Evolutionary conservation across 2,113 vertebrate species (phyloP).

Genomic region (Emberiza fucata): DNA sequence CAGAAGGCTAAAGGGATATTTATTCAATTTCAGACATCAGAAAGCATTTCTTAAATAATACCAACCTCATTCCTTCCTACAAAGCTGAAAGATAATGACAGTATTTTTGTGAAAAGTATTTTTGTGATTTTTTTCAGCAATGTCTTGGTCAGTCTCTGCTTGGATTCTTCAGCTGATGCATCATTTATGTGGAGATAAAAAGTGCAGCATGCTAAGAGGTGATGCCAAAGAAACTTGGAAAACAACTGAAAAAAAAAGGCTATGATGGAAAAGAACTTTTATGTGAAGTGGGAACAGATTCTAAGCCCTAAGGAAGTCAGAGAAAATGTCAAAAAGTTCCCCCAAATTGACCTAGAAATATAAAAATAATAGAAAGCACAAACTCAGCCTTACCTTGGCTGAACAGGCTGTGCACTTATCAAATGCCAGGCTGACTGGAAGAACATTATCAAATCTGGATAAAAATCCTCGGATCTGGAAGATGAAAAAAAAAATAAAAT

Average conservation of each 20-base stretch:
- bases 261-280: neutral
- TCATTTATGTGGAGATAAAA: neutral
- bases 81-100: neutral
- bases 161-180: neutral
- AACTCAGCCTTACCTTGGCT: constrained; percentile 79
- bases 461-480: constrained; percentile 95
- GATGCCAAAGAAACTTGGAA: neutral
- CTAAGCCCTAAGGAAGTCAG: neutral
- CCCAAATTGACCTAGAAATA: neutral
- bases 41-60: neutral
- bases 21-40: neutral
- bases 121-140: neutral
- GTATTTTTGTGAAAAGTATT: neutral
- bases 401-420: constrained; percentile 99
- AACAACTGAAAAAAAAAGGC: neutral
- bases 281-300: neutral
- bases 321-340: neutral
- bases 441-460: constrained; percentile 95
- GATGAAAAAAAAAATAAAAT: neutral
- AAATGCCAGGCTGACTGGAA: constrained; percentile 96
- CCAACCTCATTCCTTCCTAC: neutral
- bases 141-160: neutral
- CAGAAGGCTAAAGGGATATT: neutral
- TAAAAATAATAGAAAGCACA: neutral
- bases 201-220: neutral